These are phyloP conservation scores for Ptiloglossa arizonensis DNA, from an alignment of 1,140 invertebrate genomes.

Conservation along the genomic window DNA sequence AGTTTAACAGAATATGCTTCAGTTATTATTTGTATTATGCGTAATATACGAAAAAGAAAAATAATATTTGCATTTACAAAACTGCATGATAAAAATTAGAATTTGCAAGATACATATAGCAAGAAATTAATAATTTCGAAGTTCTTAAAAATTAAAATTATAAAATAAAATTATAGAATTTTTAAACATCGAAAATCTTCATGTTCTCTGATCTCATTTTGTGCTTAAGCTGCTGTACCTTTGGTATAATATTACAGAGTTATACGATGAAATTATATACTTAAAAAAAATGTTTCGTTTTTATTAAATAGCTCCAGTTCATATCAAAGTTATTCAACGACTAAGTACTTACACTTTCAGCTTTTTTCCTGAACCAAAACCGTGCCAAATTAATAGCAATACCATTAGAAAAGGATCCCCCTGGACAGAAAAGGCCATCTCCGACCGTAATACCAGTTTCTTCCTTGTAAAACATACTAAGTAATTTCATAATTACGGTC, in stretches of 20 bases:
- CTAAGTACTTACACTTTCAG: slow-evolving; percentile 27
- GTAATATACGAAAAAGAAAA: no score
- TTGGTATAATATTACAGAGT: no score
- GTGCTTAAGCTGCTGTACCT: no score
- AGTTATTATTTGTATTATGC: no score
- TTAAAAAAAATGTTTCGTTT: not conserved
- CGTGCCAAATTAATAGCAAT: slow-evolving; percentile 86
- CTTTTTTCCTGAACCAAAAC: slow-evolving; percentile 82
- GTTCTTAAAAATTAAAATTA: no score
- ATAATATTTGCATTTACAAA: not conserved
- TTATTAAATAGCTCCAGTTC: not conserved
- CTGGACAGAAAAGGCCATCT: slow-evolving; percentile 88
- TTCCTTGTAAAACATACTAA: slow-evolving; percentile 77
- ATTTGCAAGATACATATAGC: no score
- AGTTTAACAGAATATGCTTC: no score
- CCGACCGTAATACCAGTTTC: slow-evolving; percentile 82
- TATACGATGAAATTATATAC: not conserved
- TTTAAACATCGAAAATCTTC: not conserved
- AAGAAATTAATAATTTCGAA: no score
- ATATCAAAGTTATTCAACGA: not conserved
- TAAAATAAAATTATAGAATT: not conserved
- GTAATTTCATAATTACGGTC: slow-evolving; percentile 81
- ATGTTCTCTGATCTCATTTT: no score
- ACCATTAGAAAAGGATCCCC: slow-evolving; percentile 89
- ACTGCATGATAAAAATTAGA: no score